Evolutionary conservation across 2,113 vertebrate genomes (phyloP), one percentile per base, ranked within the genome.

Genomic region (Nymphicus hollandicus): DNA sequence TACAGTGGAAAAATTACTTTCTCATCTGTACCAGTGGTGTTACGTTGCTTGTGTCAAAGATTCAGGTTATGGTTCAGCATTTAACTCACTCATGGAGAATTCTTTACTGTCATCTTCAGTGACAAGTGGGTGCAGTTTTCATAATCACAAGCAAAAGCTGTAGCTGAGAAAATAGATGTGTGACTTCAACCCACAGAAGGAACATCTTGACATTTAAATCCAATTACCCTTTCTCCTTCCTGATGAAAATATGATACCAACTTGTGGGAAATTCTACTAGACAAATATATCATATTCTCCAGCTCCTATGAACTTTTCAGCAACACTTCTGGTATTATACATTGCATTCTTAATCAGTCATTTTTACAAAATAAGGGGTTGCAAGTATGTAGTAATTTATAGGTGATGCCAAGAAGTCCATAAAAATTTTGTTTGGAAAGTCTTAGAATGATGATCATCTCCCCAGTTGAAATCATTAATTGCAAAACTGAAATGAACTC

Each of bases 201-300:
- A 98, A 97, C 95, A 97, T 98, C 97, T 97, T 98, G 98, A 98
- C 98, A 98, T 98, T 98, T 98, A 98, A 98, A 98, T 98, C 98
- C 97, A 98, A 98, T 98, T 98, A 98, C 97, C 97, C 97, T 97
- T 97, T 96, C 97, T 96, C 96, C 90, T 96, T 94, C 94, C 93
- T 97, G 97, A 98, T 97, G 97, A 97, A 97, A 95, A 97, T 96
- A 95, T 78, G 97, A 93, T 96, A 95, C 73, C 96, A 89, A 68
- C 86, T 91, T 69, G 80, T 89, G 56, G 89, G 95, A 96, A 96
- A 95, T 85, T 90, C 94, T 91, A 37, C 96, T 77, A 87, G 87
- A 97, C 96, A 98, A 97, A 97, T 96, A 91, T 81, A 95, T 96
- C 95, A 70, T 66, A 55, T 83, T 94, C 91, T 85, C 72, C 49